Base-by-base conservation (phyloP, 2,888 invertebrate species). In the Prenolepis imparis region DNA sequence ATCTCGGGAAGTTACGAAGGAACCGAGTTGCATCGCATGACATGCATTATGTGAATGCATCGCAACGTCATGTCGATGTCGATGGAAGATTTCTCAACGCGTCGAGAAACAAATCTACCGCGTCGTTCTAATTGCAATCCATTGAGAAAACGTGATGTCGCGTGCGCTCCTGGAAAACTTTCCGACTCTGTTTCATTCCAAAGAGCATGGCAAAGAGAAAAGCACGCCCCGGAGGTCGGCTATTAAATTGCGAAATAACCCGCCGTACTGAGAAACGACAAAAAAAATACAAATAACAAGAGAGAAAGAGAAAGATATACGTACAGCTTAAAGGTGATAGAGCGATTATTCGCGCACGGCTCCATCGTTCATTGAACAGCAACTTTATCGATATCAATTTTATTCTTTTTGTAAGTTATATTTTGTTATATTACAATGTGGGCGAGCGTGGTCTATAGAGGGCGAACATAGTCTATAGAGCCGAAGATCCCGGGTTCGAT, bases 221-320 rank as follows among this genome's bases (percentile, higher is more conserved):
- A 64, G 21, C 28, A 15, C 36, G 15, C 15, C 64, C 24, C 41
- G 18, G 41, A 44, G 70, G 52, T 39, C 36, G 78, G 66, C 57
- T 87, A 86, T 87, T 88, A 90, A 88, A 88, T 89, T 75, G 84
- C 73, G 85, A 83, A 87, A 88, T 88, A 87, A 83, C 83, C 82
- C 63, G 70, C 32, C 48, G 52, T 48, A 12, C 52, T 15, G 59
- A 55, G 82, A 44, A n/a, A 80, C 63, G 85, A 78, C 28, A 82
- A 48, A n/a, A 59, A 74, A 83, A 74, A 66, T 24, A 84, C 64
- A 55, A 32, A 64, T 21, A 44, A 24, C 18, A 32, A 73, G 12
- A 63, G 24, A 67, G 24, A 55, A n/a, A 75, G 24, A 44, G 12
- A 32, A 8, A 36, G 4, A 39, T 9, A n/a, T n/a, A 24, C 3